Conservation (phyloP, 2,888 invertebrate genomes). For the Xestia sexstrigata region DNA sequence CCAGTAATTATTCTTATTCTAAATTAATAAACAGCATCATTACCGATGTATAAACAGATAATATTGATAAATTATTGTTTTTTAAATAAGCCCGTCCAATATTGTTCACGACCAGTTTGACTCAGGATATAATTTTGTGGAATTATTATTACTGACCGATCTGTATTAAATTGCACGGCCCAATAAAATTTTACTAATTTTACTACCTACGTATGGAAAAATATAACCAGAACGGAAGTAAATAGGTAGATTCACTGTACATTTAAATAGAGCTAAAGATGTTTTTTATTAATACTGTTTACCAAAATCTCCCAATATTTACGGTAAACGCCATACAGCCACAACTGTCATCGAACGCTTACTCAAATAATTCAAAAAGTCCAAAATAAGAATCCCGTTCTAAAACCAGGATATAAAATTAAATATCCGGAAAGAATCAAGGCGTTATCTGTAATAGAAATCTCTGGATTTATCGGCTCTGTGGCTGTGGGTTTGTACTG, state of each 20-base stretch:
- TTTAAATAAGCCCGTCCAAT: slow-evolving; percentile 2
- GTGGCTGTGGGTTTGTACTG: slow-evolving; percentile 81
- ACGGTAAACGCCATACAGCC: neutral
- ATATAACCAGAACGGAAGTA: neutral
- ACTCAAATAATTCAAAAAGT: slow-evolving; percentile 70
- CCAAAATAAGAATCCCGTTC: slow-evolving; percentile 77
- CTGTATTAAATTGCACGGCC: slow-evolving; percentile 12
- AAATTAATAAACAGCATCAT: neutral
- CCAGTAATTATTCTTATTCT: neutral
- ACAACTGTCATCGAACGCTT: slow-evolving; percentile 55
- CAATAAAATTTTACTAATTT: neutral
- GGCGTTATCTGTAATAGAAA: slow-evolving; percentile 89
- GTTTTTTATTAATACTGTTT: neutral
- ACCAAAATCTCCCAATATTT: neutral
- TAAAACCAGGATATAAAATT: slow-evolving; percentile 84
- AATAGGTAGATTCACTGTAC: neutral
- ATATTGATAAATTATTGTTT: neutral
- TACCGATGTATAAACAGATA: neutral
- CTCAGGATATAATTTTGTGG: neutral
- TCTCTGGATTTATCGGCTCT: slow-evolving; percentile 88
- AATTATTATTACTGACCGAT: neutral
- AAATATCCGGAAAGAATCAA: slow-evolving; percentile 89
- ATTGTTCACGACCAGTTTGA: slow-evolving; percentile 4
- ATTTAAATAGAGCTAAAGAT: neutral
- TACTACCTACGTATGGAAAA: neutral